These are phyloP conservation scores for Gymnopithys bicolor DNA, from an alignment of 2,797 vertebrate genomes.

Conservation along the genomic window DNA sequence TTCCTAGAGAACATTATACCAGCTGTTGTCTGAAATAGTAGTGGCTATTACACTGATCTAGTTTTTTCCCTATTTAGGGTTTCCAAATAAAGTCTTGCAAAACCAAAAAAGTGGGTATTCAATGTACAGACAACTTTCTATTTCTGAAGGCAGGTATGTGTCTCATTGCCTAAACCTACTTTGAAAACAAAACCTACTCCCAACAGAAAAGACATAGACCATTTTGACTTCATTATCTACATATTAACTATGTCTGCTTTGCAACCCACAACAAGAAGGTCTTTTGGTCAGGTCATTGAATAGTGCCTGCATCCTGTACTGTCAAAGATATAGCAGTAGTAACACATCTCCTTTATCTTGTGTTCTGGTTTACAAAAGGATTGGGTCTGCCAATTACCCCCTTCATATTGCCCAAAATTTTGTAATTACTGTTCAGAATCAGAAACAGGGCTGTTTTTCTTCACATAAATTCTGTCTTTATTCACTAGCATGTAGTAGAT, in stretches of 20 bases:
- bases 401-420: slow-evolving; percentile 1
- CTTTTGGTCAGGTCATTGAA: slow-evolving; percentile 31
- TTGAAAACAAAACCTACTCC: not conserved
- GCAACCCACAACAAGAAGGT: not conserved
- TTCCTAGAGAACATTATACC: not conserved
- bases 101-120: not conserved
- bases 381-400: slow-evolving; percentile 4
- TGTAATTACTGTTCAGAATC: not conserved
- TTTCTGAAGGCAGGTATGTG: slow-evolving; percentile 24
- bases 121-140: not conserved
- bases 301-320: slow-evolving; percentile 35
- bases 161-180: not conserved
- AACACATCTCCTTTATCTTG: not conserved
- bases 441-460: not conserved
- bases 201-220: not conserved
- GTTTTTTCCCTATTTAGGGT: not conserved
- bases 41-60: not conserved
- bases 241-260: not conserved
- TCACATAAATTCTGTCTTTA: not conserved
- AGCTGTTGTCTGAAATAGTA: not conserved
- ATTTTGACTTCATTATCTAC: not conserved
- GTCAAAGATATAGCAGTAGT: not conserved
- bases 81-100: not conserved
- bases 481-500: not conserved
- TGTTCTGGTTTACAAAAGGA: slow-evolving; percentile 39